Evolutionary conservation across 1,140 invertebrate genomes (phyloP).

Genomic region (Drosophila yakuba): DNA sequence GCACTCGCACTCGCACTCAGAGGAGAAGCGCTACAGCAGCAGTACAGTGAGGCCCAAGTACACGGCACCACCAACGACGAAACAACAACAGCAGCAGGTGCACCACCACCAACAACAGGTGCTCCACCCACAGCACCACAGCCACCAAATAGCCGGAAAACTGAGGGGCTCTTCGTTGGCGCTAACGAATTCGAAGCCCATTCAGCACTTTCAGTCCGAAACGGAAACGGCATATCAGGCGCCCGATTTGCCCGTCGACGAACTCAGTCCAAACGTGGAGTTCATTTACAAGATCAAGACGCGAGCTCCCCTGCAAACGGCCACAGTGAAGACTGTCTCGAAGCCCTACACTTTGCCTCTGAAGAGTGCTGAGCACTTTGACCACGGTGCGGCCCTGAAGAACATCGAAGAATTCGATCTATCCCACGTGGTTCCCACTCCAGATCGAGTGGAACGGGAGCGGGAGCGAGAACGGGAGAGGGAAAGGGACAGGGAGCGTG

Average conservation of each 20-base stretch:
- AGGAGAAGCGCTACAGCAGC: slow-evolving; percentile 69
- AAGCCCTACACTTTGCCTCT: slow-evolving; percentile 74
- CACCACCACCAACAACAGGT: slow-evolving; percentile 23
- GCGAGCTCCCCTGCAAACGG: slow-evolving; percentile 75
- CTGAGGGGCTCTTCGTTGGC: slow-evolving; percentile 2
- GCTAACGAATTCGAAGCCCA: slow-evolving; percentile 30
- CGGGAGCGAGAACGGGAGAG: slow-evolving; percentile 7
- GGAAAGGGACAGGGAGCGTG: slow-evolving; percentile 19
- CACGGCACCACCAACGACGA: slow-evolving; percentile 11
- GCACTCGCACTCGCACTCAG: slow-evolving; percentile 20
- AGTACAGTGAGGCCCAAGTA: slow-evolving; percentile 70
- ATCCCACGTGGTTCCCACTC: slow-evolving; percentile 74
- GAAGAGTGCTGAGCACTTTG: slow-evolving; percentile 73
- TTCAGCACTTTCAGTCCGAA: slow-evolving; percentile 66
- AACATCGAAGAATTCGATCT: slow-evolving; percentile 81
- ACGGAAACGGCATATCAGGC: slow-evolving; percentile 73
- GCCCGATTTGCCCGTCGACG: slow-evolving; percentile 57
- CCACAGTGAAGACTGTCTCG: slow-evolving; percentile 78
- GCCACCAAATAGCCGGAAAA: slow-evolving; percentile 5
- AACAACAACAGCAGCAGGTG: slow-evolving; percentile 10
- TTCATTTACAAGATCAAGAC: slow-evolving; percentile 84
- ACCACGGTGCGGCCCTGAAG: slow-evolving; percentile 74
- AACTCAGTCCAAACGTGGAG: slow-evolving; percentile 73
- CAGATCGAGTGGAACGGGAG: slow-evolving; percentile 42
- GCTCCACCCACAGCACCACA: slow-evolving; percentile 23